Evolutionary conservation across 2,888 invertebrate genomes (phyloP), one percentile per base, ranked within the genome.

Genomic region (Eretmocerus hayati): DNA sequence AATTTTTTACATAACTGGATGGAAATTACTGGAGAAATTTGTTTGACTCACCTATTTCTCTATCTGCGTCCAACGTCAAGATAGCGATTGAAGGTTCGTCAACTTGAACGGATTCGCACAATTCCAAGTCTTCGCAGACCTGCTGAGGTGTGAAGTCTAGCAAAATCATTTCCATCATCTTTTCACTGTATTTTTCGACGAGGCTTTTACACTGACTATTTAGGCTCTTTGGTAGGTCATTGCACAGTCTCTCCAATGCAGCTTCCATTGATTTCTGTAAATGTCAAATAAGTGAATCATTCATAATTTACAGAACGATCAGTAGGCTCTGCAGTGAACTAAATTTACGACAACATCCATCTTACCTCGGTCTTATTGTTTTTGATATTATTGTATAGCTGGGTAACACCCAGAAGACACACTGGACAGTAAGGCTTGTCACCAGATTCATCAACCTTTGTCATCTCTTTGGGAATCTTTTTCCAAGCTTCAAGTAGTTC

Each of bases 341-440:
- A n/a, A n/a, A n/a, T n/a, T n/a, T n/a, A n/a, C n/a, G n/a, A n/a
- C n/a, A n/a, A n/a, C n/a, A n/a, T n/a, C n/a, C n/a, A n/a, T 5
- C 19, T 42, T 53, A 58, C 56, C 79, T 87, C 85, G 23, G 86
- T 87, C 62, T 80, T 84, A 59, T 89, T 81, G 54, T 82, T 77
- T 62, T 84, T 81, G 11, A 91, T 77, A 70, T 81, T 77, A 30
- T 79, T 73, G 63, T 88, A 84, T n/a, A 91, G 72, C 69, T 88
- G 81, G 48, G 82, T 78, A 0, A 92, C 80, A 3, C 88, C 88
- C 66, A 90, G 84, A 50, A 92, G 75, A 63, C 94, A 94, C 8
- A 93, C 72, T 2, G 89, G 85, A 64, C 93, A 91, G 60, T 81
- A 84, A 16, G 81, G 78, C 58, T 84, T 83, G 15, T 13, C 19